Evolutionary conservation across 2,888 invertebrate genomes (phyloP).

Genomic region (Eristalinus aeneus): DNA sequence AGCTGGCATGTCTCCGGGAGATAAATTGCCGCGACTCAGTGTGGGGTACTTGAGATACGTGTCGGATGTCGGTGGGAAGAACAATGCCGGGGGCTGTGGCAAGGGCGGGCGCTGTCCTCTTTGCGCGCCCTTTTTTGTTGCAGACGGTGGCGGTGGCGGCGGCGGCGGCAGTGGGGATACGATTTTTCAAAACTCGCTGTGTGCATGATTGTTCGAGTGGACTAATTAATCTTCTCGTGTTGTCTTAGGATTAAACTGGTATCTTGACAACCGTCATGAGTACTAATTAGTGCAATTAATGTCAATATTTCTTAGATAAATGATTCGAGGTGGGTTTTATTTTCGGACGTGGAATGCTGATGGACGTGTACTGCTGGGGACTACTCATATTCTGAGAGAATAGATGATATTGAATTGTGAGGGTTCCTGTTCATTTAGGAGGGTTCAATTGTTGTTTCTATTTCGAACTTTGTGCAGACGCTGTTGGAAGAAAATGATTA

Average conservation of each 20-base stretch:
- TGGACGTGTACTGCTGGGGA: not conserved
- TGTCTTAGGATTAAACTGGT: constrained; percentile 9
- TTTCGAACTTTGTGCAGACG: not conserved
- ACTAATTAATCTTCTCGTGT: constrained; percentile 32
- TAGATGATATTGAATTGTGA: not conserved
- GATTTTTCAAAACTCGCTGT: constrained; percentile 15
- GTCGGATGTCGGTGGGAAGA: constrained; percentile 22
- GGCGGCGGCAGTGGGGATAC: not conserved
- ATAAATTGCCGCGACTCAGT: constrained; percentile 49
- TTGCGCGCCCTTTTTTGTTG: not conserved
- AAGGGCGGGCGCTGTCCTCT: constrained; percentile 1
- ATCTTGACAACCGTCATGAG: constrained; percentile 17
- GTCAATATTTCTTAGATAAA: constrained; percentile 12
- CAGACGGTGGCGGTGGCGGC: too few relatives aligned
- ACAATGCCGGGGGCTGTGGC: constrained; percentile 4
- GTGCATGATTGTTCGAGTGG: not conserved
- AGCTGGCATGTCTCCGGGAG: constrained; percentile 17
- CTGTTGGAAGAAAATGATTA: too few relatives aligned
- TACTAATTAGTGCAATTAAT: constrained; percentile 42
- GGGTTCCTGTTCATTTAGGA: not conserved
- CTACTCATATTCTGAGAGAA: too few relatives aligned
- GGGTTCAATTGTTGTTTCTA: not conserved
- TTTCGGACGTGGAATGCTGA: not conserved
- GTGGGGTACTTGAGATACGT: constrained; percentile 52
- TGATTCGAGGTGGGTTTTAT: not conserved